Conservation (phyloP, 2,797 vertebrate species). For the Scomberomorus guttatus region DNA sequence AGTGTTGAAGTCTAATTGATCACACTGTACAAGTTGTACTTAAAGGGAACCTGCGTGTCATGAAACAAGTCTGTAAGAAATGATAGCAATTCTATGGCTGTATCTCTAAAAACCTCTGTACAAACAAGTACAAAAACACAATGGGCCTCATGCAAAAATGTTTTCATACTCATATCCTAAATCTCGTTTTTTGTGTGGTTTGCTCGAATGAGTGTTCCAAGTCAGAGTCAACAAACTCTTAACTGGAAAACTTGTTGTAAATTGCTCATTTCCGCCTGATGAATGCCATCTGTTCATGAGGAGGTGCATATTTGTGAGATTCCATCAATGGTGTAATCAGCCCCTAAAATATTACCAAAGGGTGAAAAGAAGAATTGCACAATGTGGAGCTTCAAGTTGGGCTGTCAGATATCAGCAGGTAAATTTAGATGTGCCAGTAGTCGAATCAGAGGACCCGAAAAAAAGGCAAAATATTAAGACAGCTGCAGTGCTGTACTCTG, state of each 20-base stretch:
- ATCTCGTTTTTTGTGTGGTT: not conserved
- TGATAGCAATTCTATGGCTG: not conserved
- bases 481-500: not conserved
- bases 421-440: not conserved
- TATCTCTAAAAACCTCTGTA: conserved; percentile 1
- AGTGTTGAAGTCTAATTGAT: not conserved
- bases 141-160: not conserved
- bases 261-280: not conserved
- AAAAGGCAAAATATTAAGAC: not conserved
- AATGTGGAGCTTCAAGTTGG: not conserved
- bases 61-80: not conserved
- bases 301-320: not conserved
- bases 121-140: conserved; percentile 13
- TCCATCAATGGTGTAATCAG: not conserved
- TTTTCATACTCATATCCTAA: not conserved
- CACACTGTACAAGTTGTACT: not conserved
- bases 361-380: not conserved
- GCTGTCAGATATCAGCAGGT: conserved; percentile 3
- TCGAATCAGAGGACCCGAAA: not conserved
- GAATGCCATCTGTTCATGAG: not conserved
- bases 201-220: not conserved
- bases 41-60: not conserved
- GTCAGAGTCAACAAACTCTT: too few species aligned
- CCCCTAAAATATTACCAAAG: not conserved
- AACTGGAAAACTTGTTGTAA: not conserved